phyloP scores from a whole-genome alignment of 2,797 vertebrate species.

The Thalassophryne amazonica region DNA sequence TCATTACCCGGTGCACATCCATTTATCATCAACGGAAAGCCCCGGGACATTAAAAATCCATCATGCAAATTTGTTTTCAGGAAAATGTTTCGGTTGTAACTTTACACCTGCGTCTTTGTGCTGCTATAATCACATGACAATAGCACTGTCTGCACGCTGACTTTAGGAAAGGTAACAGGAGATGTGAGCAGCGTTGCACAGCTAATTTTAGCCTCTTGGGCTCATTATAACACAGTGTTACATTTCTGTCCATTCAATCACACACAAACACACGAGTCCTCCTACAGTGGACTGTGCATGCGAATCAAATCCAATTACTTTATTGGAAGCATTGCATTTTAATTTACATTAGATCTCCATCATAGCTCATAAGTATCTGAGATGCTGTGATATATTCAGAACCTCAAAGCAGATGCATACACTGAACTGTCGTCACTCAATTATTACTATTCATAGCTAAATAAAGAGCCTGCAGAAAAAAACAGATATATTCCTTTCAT shows the following conservation, averaged over 20 bases:
- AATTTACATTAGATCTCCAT: slow-evolving; percentile 23
- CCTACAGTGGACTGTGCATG: slow-evolving; percentile 16
- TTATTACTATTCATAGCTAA: slow-evolving; percentile 37
- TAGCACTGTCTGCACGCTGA: slow-evolving; percentile 49
- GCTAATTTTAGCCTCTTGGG: slow-evolving; percentile 63
- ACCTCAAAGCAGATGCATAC: slow-evolving; percentile 47
- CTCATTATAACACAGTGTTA: slow-evolving; percentile 57
- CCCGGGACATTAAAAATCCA: slow-evolving; percentile 68
- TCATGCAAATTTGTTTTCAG: slow-evolving; percentile 62
- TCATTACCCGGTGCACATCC: slow-evolving; percentile 45
- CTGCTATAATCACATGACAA: slow-evolving; percentile 59
- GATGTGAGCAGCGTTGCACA: slow-evolving; percentile 35
- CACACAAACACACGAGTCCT: slow-evolving; percentile 28
- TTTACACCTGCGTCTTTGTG: slow-evolving; percentile 64
- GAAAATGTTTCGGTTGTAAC: slow-evolving; percentile 63
- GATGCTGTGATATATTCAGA: slow-evolving; percentile 36
- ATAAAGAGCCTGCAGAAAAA: slow-evolving; percentile 12
- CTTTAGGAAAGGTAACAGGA: slow-evolving; percentile 65
- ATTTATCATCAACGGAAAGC: slow-evolving; percentile 61
- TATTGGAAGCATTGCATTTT: slow-evolving; percentile 37
- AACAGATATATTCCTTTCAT: slow-evolving; percentile 4
- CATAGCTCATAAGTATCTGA: slow-evolving; percentile 49
- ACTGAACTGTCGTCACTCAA: slow-evolving; percentile 27
- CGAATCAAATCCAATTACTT: slow-evolving; percentile 44
- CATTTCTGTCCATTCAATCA: slow-evolving; percentile 55